Evolutionary conservation across 2,888 invertebrate genomes (phyloP), one percentile per base, ranked within the genome.

Genomic region (Eustalomyia histrio): DNA sequence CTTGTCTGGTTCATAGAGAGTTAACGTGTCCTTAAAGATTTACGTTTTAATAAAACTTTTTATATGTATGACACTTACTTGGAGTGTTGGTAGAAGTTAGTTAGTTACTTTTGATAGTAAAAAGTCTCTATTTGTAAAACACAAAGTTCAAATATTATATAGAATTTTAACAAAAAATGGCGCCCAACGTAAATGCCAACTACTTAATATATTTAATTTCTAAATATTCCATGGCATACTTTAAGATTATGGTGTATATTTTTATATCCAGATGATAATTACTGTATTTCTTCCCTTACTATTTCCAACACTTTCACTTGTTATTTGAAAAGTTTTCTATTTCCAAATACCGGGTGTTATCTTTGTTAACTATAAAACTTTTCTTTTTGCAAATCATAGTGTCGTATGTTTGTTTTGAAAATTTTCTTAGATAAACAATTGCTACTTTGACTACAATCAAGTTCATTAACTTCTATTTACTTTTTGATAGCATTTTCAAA

Each of bases 21-120:
- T 60, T 68, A 74, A 78, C 57, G 67, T 78, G 78, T 81, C 71
- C 81, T 81, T 78, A 71, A 75, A 75, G 74, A 78, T 74, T 74
- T 68, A 78, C 61, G 65, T 67, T 81, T 65, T 71, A 67, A 67
- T 67, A 71, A 81, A 78, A 76, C 47, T 71, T 78, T 69, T 29
- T 29, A 29, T 67, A 71, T 53, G 14, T 52, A 43, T 53, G 61
- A 65, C 55, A 57, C 9, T 57, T 61, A n/a, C 43, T 47, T 47
- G 43, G 6, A 39, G 14, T 39, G 14, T 12, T 39, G 14, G 29
- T 29, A 7, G 29, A 6, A 29, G 39, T 39, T 3, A 39, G 39
- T 39, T 12, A 12, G 35, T 35, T 35, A 35, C 4, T 29, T 6
- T 4, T 39, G 12, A 6, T 39, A 39, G 14, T 39, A 47, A 47